Evolutionary conservation across 2,797 vertebrate genomes (phyloP).

Genomic region (Enteromius unitaeniatus): DNA sequence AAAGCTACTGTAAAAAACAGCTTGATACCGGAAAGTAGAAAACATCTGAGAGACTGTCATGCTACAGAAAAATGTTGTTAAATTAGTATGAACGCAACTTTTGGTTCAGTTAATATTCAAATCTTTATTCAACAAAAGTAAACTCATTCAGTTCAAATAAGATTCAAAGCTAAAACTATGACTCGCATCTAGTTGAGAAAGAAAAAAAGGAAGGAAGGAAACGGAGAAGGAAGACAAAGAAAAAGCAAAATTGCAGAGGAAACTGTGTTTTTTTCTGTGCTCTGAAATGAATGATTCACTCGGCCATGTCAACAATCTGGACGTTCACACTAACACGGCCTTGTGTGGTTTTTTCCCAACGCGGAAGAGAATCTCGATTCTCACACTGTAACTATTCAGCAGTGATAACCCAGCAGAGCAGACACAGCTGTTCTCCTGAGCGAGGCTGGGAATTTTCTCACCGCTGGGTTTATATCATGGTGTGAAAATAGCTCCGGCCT

Average conservation of each 20-base stretch:
- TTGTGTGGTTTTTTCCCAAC: constrained; percentile 21
- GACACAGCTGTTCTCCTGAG: constrained; percentile 23
- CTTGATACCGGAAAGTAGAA: background rate
- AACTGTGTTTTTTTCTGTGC: constrained; percentile 1
- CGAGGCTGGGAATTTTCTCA: constrained; percentile 31
- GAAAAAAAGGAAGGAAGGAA: constrained; percentile 14
- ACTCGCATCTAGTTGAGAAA: constrained; percentile 10
- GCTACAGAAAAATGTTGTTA: background rate
- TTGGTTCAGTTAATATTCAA: background rate
- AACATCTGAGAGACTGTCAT: background rate
- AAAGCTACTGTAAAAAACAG: too few relatives aligned
- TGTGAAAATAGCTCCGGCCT: constrained; percentile 46
- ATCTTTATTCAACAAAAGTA: background rate
- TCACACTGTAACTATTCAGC: constrained; percentile 39
- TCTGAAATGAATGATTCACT: constrained; percentile 20
- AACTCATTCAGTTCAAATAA: background rate
- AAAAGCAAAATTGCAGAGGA: constrained; percentile 10
- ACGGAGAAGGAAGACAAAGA: constrained; percentile 16
- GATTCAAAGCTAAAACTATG: background rate
- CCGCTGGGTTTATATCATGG: constrained; percentile 28
- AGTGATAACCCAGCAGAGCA: constrained; percentile 23
- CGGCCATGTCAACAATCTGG: constrained; percentile 10
- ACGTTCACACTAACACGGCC: constrained; percentile 16
- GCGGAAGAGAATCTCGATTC: constrained; percentile 17
- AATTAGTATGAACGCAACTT: background rate